Evolutionary conservation across 2,797 vertebrate genomes (phyloP).

Genomic region (Catharus ustulatus): DNA sequence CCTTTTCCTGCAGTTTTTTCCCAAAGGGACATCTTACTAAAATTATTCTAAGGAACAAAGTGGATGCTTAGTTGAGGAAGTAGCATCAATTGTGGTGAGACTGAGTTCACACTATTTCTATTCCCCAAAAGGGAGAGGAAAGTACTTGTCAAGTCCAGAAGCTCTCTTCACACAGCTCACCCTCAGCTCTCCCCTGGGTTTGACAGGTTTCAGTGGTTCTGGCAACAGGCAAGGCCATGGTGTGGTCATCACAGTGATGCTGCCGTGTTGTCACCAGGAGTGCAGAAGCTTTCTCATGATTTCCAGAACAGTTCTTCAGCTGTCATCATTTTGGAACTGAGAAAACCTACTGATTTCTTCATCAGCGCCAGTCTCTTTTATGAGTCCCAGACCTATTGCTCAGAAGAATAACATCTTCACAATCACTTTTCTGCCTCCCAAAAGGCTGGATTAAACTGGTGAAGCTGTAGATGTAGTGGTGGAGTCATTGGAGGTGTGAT

Average conservation of each 20-base stretch:
- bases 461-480: background rate
- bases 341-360: background rate
- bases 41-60: background rate
- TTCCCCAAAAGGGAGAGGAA: background rate
- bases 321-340: background rate
- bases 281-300: background rate
- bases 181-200: background rate
- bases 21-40: background rate
- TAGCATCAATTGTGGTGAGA: background rate
- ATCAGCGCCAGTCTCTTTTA: background rate
- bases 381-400: background rate
- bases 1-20: background rate
- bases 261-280: accelerated
- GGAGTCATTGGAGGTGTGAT: background rate
- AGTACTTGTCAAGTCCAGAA: background rate
- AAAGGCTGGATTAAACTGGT: background rate
- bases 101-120: background rate
- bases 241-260: background rate
- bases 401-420: background rate
- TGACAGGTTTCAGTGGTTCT: background rate
- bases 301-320: background rate
- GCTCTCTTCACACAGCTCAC: background rate
- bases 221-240: background rate
- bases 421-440: background rate
- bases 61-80: background rate